Evolutionary conservation across 2,888 invertebrate species (phyloP), one percentile per base, ranked within the genome.

Genomic region (Pristionchus maxplancki): DNA sequence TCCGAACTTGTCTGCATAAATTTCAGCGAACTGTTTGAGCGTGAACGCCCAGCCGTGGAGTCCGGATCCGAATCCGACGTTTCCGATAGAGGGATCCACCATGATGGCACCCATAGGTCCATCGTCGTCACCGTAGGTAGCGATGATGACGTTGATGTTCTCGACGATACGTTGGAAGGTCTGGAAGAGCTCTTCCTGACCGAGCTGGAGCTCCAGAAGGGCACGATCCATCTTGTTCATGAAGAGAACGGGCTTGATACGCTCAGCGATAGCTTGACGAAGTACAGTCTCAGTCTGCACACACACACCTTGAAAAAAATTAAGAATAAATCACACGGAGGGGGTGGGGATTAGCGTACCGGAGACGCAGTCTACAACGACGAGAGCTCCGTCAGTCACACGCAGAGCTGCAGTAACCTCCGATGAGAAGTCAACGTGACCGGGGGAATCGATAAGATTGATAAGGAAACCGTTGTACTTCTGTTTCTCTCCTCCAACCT

Each of bases 141-240:
- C 98, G 95, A 99, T 99, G 95, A 99, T 99, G 92, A 99, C 99
- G 96, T 99, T 99, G 88, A 99, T 98, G 95, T 98, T 99, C 96
- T 99, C 99, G 94, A 99, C 98, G 95, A 99, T 99, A 96, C 99
- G 97, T 96, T 98, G 91, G 97, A 99, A 99, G 74, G 95, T 95
- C 91, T 99, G 99, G 96, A 97, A 99, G 89, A 99, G 96, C 95
- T 98, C 98, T 96, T 99, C 99, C 91, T 97, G 96, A 90, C 97
- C 98, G 94, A 99, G 96, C 95, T 99, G 99, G 95, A 99, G 96
- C 96, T 99, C 99, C 64, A 99, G 96, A 90, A 99, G 96, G 93
- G 99, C 99, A 93, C 99, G 97, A 96, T 99, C 99, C 99, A 99
- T 99, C 96, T 99, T 99, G 97, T 99, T 99, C 99, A 99, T 99